These are phyloP conservation scores for Campopleginae sp. DNA, from an alignment of 2,888 invertebrate species.

Conservation along the genomic window DNA sequence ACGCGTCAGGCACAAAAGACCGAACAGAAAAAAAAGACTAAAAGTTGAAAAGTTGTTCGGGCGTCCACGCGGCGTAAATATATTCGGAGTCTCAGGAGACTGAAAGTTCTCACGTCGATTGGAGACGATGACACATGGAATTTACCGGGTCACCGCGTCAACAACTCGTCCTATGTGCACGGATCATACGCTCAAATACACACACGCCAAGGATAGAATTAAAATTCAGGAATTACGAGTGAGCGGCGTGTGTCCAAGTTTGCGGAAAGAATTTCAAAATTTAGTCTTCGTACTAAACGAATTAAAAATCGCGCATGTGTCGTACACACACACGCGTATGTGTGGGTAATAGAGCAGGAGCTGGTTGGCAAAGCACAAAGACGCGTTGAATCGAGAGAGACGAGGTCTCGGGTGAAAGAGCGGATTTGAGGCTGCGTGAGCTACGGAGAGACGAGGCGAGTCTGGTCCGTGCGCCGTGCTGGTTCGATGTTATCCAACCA, in stretches of 20 bases:
- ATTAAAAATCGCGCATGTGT: constrained; percentile 48
- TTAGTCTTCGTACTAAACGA: constrained; percentile 31
- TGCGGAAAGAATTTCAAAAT: constrained; percentile 44
- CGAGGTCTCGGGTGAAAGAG: constrained; percentile 52
- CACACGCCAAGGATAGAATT: constrained; percentile 8
- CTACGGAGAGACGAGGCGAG: constrained; percentile 67
- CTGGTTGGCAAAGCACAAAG: constrained; percentile 63
- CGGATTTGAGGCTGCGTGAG: constrained; percentile 35
- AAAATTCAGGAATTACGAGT: constrained; percentile 41
- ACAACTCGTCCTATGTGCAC: constrained; percentile 18
- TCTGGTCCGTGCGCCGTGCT: constrained; percentile 55
- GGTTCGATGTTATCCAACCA: constrained; percentile 73
- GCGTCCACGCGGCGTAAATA: neutral
- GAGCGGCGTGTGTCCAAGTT: constrained; percentile 15
- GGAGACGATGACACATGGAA: constrained; percentile 57
- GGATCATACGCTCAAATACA: constrained; percentile 10
- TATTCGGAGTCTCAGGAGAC: constrained; percentile 31
- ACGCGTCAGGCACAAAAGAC: constrained; percentile 57
- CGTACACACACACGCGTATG: neutral
- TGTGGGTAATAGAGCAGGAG: constrained; percentile 25
- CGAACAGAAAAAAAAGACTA: neutral
- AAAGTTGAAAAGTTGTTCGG: constrained; percentile 10
- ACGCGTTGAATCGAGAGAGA: constrained; percentile 65
- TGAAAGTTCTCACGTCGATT: constrained; percentile 57
- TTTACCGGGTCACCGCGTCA: constrained; percentile 50